phyloP scores from a whole-genome alignment of 53 echinoderm and acorn worm genomes.

The Hippasteria phrygiana region DNA sequence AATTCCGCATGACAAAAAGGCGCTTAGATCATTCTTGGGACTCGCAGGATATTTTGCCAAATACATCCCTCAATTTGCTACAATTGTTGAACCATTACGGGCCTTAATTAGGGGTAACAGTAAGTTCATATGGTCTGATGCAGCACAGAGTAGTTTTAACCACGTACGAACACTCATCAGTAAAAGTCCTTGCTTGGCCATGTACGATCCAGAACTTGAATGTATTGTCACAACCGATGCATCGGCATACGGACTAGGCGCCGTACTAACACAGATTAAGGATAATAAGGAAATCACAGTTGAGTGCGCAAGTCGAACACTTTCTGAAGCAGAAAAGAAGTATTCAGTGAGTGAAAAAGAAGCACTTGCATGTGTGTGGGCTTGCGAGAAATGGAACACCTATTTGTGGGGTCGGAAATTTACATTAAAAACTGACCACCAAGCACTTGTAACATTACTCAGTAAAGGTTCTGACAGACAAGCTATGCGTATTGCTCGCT shows the following conservation, averaged over 20 bases:
- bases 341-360: conserved; percentile 64
- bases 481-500: conserved; percentile 31
- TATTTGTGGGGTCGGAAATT: no score
- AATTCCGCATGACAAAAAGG: no score
- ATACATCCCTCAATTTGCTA: no score
- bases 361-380: conserved; percentile 64
- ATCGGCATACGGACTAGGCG: conserved; percentile 61
- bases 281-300: conserved; percentile 30
- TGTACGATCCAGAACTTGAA: conserved; percentile 55
- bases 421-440: conserved; percentile 24
- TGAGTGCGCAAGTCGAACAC: conserved; percentile 32
- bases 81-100: conserved; percentile 39
- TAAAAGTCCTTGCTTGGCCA: conserved; percentile 38
- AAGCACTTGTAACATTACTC: conserved; percentile 48
- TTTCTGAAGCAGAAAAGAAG: conserved; percentile 41
- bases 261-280: conserved; percentile 51
- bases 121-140: conserved; percentile 35
- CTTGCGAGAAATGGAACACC: no score
- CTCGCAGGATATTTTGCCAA: no score
- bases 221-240: conserved; percentile 62
- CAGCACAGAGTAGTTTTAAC: conserved; percentile 27
- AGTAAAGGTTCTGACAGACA: conserved; percentile 20
- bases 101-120: background rate
- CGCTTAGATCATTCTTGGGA: no score
- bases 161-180: background rate